Percentiles rank a stretch among this genome's conserved stretches.
phyloP scores from a whole-genome alignment of 2,113 vertebrate genomes.

The Guaruba guarouba region DNA sequence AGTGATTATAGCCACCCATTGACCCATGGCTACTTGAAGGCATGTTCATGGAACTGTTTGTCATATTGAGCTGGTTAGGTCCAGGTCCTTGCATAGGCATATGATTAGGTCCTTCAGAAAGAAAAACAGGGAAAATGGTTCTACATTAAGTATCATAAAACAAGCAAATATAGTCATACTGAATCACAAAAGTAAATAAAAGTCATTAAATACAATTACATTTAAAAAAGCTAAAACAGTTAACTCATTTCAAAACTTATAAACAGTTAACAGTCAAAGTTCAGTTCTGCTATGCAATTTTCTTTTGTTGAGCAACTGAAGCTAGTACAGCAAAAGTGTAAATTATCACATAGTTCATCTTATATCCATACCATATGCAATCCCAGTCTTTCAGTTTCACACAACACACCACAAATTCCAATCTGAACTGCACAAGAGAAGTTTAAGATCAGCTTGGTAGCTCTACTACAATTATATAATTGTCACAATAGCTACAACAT shows the following conservation, averaged over 20 bases:
- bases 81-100: slow-evolving; percentile 98
- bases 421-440: not conserved
- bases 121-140: slow-evolving; percentile 1
- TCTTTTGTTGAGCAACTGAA: not conserved
- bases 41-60: slow-evolving; percentile 92
- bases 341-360: not conserved
- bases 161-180: not conserved
- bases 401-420: not conserved
- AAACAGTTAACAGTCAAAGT: not conserved
- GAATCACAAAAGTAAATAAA: not conserved
- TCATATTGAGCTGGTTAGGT: slow-evolving; percentile 92
- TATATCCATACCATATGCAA: not conserved
- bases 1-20: slow-evolving; percentile 95
- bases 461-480: not conserved
- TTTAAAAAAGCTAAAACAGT: not conserved
- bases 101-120: slow-evolving; percentile 90
- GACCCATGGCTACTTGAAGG: slow-evolving; percentile 92
- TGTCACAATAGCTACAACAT: not conserved
- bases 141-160: not conserved
- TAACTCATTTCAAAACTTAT: not conserved
- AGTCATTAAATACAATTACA: not conserved
- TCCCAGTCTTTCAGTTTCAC: not conserved
- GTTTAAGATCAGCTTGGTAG: not conserved
- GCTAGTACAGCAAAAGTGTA: not conserved
- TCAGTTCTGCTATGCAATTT: not conserved